Base-by-base conservation (phyloP, 2,888 invertebrate genomes). In the Caenorhabditis uteleia region DNA sequence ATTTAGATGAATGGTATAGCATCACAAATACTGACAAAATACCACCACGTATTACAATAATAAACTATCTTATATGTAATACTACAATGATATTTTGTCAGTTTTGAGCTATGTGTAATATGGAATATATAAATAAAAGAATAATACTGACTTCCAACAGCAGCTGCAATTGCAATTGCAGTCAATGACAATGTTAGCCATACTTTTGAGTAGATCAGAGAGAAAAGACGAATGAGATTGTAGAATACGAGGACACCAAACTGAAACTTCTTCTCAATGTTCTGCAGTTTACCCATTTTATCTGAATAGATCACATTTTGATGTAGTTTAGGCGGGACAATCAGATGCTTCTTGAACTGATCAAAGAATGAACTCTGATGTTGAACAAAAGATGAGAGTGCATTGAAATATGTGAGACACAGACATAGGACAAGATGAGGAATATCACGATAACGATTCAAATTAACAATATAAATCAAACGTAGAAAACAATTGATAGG, bases 111-210 rank as follows among this genome's bases (percentile, higher is more conserved):
- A 34, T 36, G n/a, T n/a, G 14, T n/a, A n/a, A 36, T 21, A 47
- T 14, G 40, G 40, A 44, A 31, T 40, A 27, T 6, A 6, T 47
- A 20, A 42, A 21, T 44, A 33, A 45, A 43, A 8, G 26, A 20
- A n/a, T n/a, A n/a, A n/a, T 8, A 65, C 70, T 65, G 25, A 70
- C 73, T 65, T 54, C 65, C 64, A 26, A 68, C 61, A 20, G 68
- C 54, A 20, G 64, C 58, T 25, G 59, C 57, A 34, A 72, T 59
- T 26, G 73, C 71, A 34, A 66, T 29, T 5, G 51, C 51, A 18
- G 73, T 65, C 40, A 70, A 60, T 21, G 58, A 16, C 6, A 67
- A 27, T 1, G 69, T 67, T 31, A 53, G 48, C 48, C 69, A 69
- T 12, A 51, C 33, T 8, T 53, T 44, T 12, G 72, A 66, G 45